Conservation (phyloP, 1,140 invertebrate genomes). For the Euwallacea similis region DNA sequence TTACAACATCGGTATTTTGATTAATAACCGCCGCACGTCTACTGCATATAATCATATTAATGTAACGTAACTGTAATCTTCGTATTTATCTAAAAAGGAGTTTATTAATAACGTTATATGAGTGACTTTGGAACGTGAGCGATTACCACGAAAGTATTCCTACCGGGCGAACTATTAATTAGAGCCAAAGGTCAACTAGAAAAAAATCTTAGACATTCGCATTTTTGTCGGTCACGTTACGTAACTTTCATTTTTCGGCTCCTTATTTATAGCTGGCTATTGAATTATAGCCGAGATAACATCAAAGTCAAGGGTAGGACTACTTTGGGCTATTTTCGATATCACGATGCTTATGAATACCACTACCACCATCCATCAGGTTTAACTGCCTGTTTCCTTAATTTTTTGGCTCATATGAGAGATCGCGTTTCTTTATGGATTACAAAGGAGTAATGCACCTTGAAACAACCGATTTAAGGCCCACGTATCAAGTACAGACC, state of each 20-base stretch:
- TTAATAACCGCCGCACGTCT: conserved; percentile 25
- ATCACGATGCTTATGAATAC: conserved; percentile 5
- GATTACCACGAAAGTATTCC: conserved; percentile 32
- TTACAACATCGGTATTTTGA: conserved; percentile 20
- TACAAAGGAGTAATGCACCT: no score
- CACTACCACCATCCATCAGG: no score
- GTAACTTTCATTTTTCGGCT: conserved; percentile 17
- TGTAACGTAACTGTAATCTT: conserved; percentile 21
- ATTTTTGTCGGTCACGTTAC: conserved; percentile 29
- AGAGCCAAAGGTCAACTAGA: conserved; percentile 25
- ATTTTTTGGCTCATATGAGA: no score
- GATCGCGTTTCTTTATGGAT: no score
- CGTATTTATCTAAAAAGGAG: conserved; percentile 29
- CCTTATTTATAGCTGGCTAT: neutral
- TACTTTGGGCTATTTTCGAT: conserved; percentile 24
- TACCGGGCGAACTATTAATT: conserved; percentile 29
- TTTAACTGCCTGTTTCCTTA: no score
- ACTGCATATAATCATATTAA: conserved; percentile 30
- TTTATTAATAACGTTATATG: conserved; percentile 31
- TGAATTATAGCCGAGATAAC: conserved; percentile 20
- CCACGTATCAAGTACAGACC: no score
- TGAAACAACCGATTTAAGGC: no score
- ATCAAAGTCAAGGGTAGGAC: conserved; percentile 30
- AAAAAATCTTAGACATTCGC: conserved; percentile 15
- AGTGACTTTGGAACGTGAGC: conserved; percentile 25